phyloP scores from a whole-genome alignment of 2,113 vertebrate species.

The Cranoglanis bouderius region DNA sequence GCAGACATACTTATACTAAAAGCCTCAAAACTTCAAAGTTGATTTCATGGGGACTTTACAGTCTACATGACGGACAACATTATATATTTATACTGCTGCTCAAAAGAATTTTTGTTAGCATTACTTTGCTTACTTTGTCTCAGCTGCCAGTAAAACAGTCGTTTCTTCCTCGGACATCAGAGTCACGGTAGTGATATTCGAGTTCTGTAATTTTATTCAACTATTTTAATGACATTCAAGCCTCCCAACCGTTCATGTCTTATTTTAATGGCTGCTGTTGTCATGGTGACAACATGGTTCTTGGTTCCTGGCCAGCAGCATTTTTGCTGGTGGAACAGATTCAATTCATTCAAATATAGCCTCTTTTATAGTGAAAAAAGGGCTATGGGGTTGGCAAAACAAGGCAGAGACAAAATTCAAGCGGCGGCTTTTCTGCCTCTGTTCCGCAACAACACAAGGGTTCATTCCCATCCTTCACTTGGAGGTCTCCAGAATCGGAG shows the following conservation, averaged over 20 bases:
- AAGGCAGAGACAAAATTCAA: neutral
- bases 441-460: neutral
- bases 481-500: conserved; percentile 11
- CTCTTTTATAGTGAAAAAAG: neutral
- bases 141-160: neutral
- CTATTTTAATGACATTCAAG: neutral
- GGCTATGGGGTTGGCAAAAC: conserved; percentile 13
- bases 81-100: neutral
- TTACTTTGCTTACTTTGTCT: neutral
- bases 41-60: neutral
- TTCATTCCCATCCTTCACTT: conserved; percentile 24
- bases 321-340: neutral
- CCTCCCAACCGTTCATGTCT: neutral
- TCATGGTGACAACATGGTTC: conserved; percentile 8
- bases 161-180: neutral
- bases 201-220: conserved; percentile 8
- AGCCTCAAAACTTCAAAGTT: too few species aligned
- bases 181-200: neutral
- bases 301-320: neutral
- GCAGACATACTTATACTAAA: too few species aligned
- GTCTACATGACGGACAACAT: neutral
- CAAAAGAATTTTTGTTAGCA: neutral
- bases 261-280: conserved; percentile 8
- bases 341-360: neutral
- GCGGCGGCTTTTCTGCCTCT: neutral